Base-by-base conservation (phyloP, 1,140 invertebrate genomes). In the Mycetomoellerius zeteki region DNA sequence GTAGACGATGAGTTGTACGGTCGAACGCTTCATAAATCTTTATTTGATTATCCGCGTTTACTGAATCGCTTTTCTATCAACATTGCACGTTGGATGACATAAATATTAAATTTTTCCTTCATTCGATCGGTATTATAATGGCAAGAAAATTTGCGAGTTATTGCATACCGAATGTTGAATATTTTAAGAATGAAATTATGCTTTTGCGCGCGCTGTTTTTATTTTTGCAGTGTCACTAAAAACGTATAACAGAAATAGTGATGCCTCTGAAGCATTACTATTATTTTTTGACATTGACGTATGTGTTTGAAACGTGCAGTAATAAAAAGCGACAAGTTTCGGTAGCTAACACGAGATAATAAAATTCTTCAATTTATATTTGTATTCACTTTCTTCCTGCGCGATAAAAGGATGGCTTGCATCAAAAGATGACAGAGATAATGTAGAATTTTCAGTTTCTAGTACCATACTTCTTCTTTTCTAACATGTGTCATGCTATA, bases 41-140 rank as follows among this genome's bases (percentile, higher is more conserved):
- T 75, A 62, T 75, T 73, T 75, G 14, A 50, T 73, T 84, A 84
- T 62, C 27, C 24, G 43, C 47, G 33, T 69, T 47, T 24, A 69
- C 73, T 60, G 54, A 84, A 33, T 37, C n/a, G 80, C 37, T 73
- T n/a, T 60, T 47, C 37, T 60, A 47, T 60, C 24, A 73, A 73
- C 24, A 7, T 47, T 75, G 27, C 24, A 82, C 24, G 24, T 82
- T 73, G 52, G 7, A 21, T 33, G 37, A 54, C 69, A 24, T 62
- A 84, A 73, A 84, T 58, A 43, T 75, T 21, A 84, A 50, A 75
- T 62, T 84, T 69, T 47, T 73, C 2, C 37, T 84, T 50, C 14
- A 37, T 10, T 8, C 43, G 37, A 16, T 24, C 56, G 54, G 30
- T 50, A 47, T 73, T 60, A 33, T 27, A 56, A 54, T 50, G 14